A percentile compares a stretch with the other conserved stretches of the same genome.
These are phyloP conservation scores for Channallabes apus DNA, from an alignment of 2,797 vertebrate species.

Conservation along the genomic window DNA sequence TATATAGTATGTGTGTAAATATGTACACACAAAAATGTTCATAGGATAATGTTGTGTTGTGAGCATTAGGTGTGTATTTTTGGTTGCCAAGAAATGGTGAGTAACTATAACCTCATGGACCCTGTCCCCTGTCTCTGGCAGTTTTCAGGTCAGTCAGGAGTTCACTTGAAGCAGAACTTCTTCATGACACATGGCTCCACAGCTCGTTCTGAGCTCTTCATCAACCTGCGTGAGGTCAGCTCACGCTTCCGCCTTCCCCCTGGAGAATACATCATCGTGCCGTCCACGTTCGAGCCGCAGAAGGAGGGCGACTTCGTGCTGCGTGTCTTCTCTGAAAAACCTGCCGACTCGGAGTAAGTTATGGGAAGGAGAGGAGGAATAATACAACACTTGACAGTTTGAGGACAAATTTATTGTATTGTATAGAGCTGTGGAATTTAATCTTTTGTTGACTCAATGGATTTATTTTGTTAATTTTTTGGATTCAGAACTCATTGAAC, in stretches of 20 bases:
- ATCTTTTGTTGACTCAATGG: no score
- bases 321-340: slow-evolving; percentile 92
- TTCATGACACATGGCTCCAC: slow-evolving; percentile 86
- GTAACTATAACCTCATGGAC: not conserved
- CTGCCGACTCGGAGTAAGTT: slow-evolving; percentile 81
- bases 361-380: not conserved
- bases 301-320: slow-evolving; percentile 86
- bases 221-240: slow-evolving; percentile 94
- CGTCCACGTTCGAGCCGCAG: slow-evolving; percentile 91
- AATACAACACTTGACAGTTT: not conserved
- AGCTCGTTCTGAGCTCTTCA: slow-evolving; percentile 90
- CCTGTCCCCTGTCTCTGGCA: slow-evolving; percentile 41
- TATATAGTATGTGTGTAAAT: not conserved
- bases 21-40: not conserved
- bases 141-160: slow-evolving; percentile 68
- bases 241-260: slow-evolving; percentile 80
- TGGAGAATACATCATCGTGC: slow-evolving; percentile 92
- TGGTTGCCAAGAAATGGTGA: not conserved
- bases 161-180: slow-evolving; percentile 89
- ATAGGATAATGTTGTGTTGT: not conserved
- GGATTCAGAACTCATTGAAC: no score
- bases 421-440: no score
- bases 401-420: not conserved
- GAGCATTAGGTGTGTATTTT: not conserved
- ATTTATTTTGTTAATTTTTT: no score